These are phyloP conservation scores for Dendroctonus valens DNA, from an alignment of 1,140 invertebrate genomes.

Conservation along the genomic window DNA sequence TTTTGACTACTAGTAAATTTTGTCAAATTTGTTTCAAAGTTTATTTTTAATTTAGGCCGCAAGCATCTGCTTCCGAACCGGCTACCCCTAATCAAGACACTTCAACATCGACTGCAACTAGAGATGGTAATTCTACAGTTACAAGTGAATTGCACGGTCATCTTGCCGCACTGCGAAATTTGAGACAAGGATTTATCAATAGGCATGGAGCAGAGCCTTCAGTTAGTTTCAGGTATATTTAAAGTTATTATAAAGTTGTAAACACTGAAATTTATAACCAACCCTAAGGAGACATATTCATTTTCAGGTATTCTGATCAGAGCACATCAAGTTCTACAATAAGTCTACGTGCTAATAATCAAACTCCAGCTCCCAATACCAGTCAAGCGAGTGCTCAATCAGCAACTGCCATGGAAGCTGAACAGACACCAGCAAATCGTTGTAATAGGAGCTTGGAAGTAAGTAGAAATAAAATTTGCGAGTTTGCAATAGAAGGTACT, in stretches of 20 bases:
- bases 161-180: slow-evolving; percentile 44
- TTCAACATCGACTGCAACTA: background rate
- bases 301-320: slow-evolving; percentile 44
- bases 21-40: too few relatives aligned
- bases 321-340: slow-evolving; percentile 49
- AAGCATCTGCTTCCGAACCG: slow-evolving; percentile 25
- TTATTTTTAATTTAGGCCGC: slow-evolving; percentile 3
- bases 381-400: background rate
- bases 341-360: slow-evolving; percentile 42
- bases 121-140: slow-evolving; percentile 29
- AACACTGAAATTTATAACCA: too few relatives aligned
- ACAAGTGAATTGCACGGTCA: slow-evolving; percentile 44
- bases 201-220: slow-evolving; percentile 49
- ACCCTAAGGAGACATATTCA: background rate
- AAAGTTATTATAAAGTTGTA: background rate
- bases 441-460: slow-evolving; percentile 10
- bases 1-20: too few relatives aligned
- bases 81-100: slow-evolving; percentile 19
- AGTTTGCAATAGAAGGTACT: too few relatives aligned
- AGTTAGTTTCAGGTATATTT: slow-evolving; percentile 41
- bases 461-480: background rate
- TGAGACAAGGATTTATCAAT: slow-evolving; percentile 48
- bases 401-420: too few relatives aligned
- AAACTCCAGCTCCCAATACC: background rate
- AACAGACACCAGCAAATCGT: too few relatives aligned